Conservation (phyloP, 2,888 invertebrate species). For the Euproctis similis region DNA sequence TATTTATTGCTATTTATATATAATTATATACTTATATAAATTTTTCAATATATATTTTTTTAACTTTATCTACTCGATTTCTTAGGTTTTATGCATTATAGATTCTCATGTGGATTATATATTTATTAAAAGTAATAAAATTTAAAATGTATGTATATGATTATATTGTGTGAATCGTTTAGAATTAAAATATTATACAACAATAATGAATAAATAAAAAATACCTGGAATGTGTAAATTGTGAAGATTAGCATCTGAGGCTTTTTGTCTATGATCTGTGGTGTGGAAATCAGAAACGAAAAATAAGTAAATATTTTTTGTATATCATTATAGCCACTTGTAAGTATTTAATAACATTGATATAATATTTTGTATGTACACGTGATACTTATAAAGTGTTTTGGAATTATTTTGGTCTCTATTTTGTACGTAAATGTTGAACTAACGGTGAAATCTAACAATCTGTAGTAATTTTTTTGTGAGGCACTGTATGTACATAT, state of each 20-base stretch:
- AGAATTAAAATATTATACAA: too few relatives aligned
- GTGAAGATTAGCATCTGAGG: constrained; percentile 64
- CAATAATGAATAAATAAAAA: constrained; percentile 15
- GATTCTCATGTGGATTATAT: constrained; percentile 20
- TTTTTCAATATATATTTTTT: constrained; percentile 38
- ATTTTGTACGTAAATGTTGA: constrained; percentile 68
- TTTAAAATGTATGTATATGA: constrained; percentile 34
- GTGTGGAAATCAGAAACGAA: constrained; percentile 34
- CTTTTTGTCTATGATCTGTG: constrained; percentile 49
- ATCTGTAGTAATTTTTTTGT: constrained; percentile 28
- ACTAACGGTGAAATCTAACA: constrained; percentile 46
- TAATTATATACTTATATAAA: constrained; percentile 26
- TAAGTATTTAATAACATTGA: constrained; percentile 35
- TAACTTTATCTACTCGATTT: constrained; percentile 55
- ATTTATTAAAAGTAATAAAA: constrained; percentile 21
- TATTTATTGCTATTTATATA: not conserved
- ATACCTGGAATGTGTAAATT: constrained; percentile 55
- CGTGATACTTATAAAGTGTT: constrained; percentile 45
- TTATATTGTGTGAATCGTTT: constrained; percentile 22
- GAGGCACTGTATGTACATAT: constrained; percentile 43
- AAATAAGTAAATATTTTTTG: too few relatives aligned
- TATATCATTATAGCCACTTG: too few relatives aligned
- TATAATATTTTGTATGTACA: constrained; percentile 50
- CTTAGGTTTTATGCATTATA: constrained; percentile 48
- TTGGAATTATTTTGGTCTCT: constrained; percentile 67